Conservation (phyloP, 2,113 vertebrate genomes). For the Antechinus flavipes region DNA sequence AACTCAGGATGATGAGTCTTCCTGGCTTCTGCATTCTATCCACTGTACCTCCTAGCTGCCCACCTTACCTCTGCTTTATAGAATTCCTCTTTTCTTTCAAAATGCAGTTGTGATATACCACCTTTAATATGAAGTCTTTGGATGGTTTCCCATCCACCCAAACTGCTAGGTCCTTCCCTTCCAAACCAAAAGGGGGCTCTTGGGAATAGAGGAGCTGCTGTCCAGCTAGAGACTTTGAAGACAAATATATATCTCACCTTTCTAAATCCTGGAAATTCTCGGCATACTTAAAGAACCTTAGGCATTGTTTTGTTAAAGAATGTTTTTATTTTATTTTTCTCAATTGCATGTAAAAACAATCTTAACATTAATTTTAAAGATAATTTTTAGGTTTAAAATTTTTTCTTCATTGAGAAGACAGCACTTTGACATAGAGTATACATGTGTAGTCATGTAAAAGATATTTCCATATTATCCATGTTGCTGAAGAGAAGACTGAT, state of each 20-base stretch:
- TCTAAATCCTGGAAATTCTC: not conserved
- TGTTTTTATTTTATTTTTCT: too few species aligned
- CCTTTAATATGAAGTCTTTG: not conserved
- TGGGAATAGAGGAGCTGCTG: too few species aligned
- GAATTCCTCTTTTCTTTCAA: not conserved
- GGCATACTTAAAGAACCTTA: not conserved
- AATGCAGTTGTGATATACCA: not conserved
- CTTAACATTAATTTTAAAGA: too few species aligned
- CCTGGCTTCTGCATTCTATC: not conserved
- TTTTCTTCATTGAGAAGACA: too few species aligned
- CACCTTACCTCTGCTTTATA: not conserved
- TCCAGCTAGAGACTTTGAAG: not conserved
- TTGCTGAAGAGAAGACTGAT: too few species aligned
- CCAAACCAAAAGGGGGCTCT: not conserved
- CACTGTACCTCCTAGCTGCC: not conserved
- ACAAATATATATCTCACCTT: not conserved
- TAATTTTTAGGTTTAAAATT: too few species aligned
- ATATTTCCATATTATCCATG: too few species aligned
- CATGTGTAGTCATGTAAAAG: too few species aligned
- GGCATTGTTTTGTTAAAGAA: too few species aligned
- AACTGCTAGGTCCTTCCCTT: not conserved
- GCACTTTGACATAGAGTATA: too few species aligned
- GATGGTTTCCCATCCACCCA: not conserved
- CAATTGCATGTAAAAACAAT: too few species aligned
- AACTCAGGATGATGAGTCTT: not conserved